Base-by-base conservation (phyloP, 2,888 invertebrate genomes). In the Drosophila nr. perissopoda region DNA sequence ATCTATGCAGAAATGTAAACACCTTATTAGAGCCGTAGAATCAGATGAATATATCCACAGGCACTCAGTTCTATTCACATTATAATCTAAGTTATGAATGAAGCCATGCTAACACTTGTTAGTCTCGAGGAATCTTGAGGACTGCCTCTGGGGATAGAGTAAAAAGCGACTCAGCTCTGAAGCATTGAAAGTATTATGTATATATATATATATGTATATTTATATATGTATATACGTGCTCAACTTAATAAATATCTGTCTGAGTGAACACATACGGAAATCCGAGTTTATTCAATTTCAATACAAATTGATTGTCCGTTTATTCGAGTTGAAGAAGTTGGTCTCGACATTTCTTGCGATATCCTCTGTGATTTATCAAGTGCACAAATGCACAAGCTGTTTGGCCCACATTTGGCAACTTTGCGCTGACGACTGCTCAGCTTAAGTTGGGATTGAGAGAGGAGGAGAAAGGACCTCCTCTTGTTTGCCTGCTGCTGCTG, bases 381-480 rank as follows among this genome's bases (percentile, higher is more conserved):
- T 54, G 58, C 48, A 25, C n/a, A 40, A 38, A 13, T 69, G 34
- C 18, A 16, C 29, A 48, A 42, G 33, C 18, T 70, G 29, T 10
- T 61, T 73, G 70, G 58, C 25, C 54, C 61, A 68, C 53, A 60
- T 52, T 71, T 63, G 67, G 46, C 48, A 27, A 54, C 52, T 66
- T 38, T 38, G 18, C n/a, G 52, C 29, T 46, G 48, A 7, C 13
- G 78, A 65, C 57, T 74, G 70, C 70, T 74, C 79, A 68, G 51
- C 11, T 42, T 67, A 66, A 79, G 62, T 42, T 72, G 66, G 16
- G 4, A 38, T 46, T 46, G 38, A 18, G 0, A 7, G 10, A n/a
- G 6, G 11, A 11, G 3, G 48, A 60, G 18, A 53, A 62, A 62
- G 71, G 77, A 79, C 71, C 67, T 71, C 36, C 58, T 29, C 27